Evolutionary conservation across 1,140 invertebrate genomes (phyloP).

Genomic region (Arctopsyche grandis): DNA sequence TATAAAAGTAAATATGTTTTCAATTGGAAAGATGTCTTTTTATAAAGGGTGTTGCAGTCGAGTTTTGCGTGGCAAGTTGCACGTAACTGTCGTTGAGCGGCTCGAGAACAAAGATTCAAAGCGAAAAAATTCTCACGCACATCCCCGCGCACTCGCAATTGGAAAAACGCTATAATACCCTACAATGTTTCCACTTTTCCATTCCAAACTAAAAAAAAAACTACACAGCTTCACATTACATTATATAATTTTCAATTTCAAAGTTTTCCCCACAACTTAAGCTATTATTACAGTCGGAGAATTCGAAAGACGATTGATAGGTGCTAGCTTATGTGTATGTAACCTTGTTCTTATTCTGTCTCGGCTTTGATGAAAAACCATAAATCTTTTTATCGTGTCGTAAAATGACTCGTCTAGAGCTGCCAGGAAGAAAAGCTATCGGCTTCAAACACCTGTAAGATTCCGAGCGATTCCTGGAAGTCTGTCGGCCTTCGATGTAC

Average conservation of each 20-base stretch:
- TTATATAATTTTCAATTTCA: too few species aligned
- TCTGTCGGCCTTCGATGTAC: slow-evolving; percentile 47
- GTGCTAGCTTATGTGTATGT: background rate
- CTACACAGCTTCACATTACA: too few species aligned
- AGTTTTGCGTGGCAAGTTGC: slow-evolving; percentile 36
- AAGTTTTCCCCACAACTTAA: too few species aligned
- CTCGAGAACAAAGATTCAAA: slow-evolving; percentile 13
- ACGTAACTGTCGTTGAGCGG: slow-evolving; percentile 34
- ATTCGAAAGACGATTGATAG: slow-evolving; percentile 9
- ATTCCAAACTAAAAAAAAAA: background rate
- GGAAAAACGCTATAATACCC: slow-evolving; percentile 28
- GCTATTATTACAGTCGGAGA: background rate
- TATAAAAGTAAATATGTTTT: too few species aligned
- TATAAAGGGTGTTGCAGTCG: slow-evolving; percentile 19
- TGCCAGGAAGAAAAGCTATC: background rate
- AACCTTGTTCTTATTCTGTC: slow-evolving; percentile 30
- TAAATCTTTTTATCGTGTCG: slow-evolving; percentile 26
- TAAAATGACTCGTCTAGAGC: background rate
- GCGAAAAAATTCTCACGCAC: slow-evolving; percentile 19
- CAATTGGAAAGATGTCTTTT: background rate
- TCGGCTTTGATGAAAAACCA: slow-evolving; percentile 11
- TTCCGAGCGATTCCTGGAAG: slow-evolving; percentile 49
- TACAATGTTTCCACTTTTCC: background rate
- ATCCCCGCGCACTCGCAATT: background rate
- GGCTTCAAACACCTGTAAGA: slow-evolving; percentile 46